These are phyloP conservation scores for Noctuana brunneofusca DNA, from an alignment of 2,888 invertebrate species.

Conservation along the genomic window DNA sequence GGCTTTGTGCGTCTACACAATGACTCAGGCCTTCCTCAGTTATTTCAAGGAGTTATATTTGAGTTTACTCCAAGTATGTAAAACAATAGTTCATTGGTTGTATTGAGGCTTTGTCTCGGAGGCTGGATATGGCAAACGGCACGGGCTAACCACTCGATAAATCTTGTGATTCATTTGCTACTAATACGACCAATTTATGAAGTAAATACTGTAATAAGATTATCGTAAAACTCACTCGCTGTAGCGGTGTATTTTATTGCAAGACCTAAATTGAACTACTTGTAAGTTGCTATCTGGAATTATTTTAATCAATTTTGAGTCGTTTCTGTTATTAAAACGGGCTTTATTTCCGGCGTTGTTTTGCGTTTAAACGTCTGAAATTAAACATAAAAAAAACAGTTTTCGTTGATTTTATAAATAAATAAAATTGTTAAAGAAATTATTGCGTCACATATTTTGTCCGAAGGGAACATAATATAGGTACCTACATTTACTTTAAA, in stretches of 20 bases:
- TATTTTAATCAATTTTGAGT: background rate
- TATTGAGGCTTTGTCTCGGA: constrained; percentile 7
- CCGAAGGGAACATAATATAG: too few species aligned
- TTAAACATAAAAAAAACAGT: too few species aligned
- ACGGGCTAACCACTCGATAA: constrained; percentile 7
- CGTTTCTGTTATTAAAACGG: background rate
- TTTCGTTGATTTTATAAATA: too few species aligned
- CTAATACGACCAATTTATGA: constrained; percentile 23
- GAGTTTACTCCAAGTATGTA: constrained; percentile 17
- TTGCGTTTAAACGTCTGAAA: background rate
- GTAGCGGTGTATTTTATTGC: constrained; percentile 5
- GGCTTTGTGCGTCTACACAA: constrained; percentile 20
- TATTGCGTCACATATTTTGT: too few species aligned
- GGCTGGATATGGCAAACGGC: constrained; percentile 14
- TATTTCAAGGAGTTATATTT: constrained; percentile 13
- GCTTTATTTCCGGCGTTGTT: background rate
- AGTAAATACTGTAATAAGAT: constrained; percentile 10
- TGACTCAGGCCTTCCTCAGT: constrained; percentile 5
- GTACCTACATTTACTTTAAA: too few species aligned
- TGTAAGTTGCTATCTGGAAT: background rate
- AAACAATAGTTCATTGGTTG: constrained; percentile 21
- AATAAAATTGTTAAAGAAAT: too few species aligned
- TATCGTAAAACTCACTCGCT: constrained; percentile 7
- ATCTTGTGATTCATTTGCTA: constrained; percentile 17
- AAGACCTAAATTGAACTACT: background rate